Conservation (phyloP, 1,140 invertebrate species). For the Drosophila kanapiae region DNA sequence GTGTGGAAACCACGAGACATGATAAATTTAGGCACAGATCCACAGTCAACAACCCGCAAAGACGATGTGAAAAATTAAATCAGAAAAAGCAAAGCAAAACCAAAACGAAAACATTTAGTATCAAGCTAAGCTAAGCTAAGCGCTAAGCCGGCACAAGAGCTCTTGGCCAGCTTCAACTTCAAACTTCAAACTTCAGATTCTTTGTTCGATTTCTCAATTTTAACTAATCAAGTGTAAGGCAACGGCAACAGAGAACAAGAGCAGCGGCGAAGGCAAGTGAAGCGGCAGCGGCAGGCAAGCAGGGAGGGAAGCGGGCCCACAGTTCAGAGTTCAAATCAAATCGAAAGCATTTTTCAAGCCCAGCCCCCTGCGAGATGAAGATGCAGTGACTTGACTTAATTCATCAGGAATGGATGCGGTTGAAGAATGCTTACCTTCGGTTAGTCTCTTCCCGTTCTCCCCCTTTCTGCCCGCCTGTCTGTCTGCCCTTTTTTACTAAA, state of each 20-base stretch:
- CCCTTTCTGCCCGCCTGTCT: not conserved
- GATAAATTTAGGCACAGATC: constrained; percentile 86
- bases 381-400: constrained; percentile 37
- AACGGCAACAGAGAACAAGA: constrained; percentile 37
- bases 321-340: constrained; percentile 53
- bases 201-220: constrained; percentile 66
- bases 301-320: constrained; percentile 17
- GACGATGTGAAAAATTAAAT: constrained; percentile 85
- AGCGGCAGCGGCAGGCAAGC: constrained; percentile 24
- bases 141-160: constrained; percentile 58
- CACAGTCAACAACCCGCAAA: constrained; percentile 85
- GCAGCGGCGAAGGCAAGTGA: constrained; percentile 28
- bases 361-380: constrained; percentile 10
- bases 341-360: constrained; percentile 51
- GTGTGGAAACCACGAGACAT: constrained; percentile 96
- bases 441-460: constrained; percentile 8
- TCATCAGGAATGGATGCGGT: constrained; percentile 31
- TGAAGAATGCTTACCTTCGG: constrained; percentile 45
- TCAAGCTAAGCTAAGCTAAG: constrained; percentile 58
- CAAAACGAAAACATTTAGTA: constrained; percentile 51
- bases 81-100: constrained; percentile 80
- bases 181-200: constrained; percentile 47
- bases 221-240: constrained; percentile 76
- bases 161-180: constrained; percentile 39
- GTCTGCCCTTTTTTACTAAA: constrained; percentile 29